Conservation (phyloP, 30 jellyfish, hydroid and myxozoan genomes). For the Aurelia aurita region DNA sequence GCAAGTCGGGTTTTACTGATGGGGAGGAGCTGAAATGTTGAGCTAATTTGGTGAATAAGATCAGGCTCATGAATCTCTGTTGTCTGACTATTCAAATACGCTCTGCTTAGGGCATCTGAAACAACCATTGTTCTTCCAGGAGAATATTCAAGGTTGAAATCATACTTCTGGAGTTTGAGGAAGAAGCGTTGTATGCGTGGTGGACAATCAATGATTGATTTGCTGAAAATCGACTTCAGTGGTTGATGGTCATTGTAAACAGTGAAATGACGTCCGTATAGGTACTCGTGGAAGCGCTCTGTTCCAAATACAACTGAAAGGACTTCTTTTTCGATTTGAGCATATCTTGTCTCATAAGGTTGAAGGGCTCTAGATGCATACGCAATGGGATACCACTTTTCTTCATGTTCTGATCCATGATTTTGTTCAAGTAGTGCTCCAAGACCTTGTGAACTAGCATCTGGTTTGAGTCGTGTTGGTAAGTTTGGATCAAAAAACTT, state of each 20-base stretch:
- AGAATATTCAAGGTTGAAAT: constrained; percentile 59
- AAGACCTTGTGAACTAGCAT: constrained; percentile 63
- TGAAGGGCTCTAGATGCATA: constrained; percentile 57
- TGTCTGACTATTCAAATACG: constrained; percentile 60
- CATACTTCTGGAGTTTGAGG: constrained; percentile 67
- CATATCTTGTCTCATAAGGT: constrained; percentile 46
- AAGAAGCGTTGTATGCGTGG: constrained; percentile 64
- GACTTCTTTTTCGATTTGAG: constrained; percentile 56
- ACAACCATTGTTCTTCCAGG: constrained; percentile 73
- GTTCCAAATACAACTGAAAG: constrained; percentile 55
- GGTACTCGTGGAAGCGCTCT: constrained; percentile 57
- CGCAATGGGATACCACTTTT: constrained; percentile 54
- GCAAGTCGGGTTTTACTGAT: constrained; percentile 35
- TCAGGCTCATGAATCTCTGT: constrained; percentile 57
- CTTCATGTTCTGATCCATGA: constrained; percentile 40
- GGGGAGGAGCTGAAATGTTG: constrained; percentile 19
- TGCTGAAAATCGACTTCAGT: constrained; percentile 58
- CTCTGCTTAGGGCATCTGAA: constrained; percentile 75
- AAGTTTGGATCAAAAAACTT: constrained; percentile 55
- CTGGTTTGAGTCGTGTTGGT: constrained; percentile 59
- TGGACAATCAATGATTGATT: constrained; percentile 60
- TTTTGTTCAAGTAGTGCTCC: constrained; percentile 69
- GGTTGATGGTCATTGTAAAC: constrained; percentile 70
- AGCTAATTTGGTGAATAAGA: constrained; percentile 37
- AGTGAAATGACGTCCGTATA: constrained; percentile 54